Evolutionary conservation across 2,113 vertebrate genomes (phyloP).

Genomic region (Calypte anna): DNA sequence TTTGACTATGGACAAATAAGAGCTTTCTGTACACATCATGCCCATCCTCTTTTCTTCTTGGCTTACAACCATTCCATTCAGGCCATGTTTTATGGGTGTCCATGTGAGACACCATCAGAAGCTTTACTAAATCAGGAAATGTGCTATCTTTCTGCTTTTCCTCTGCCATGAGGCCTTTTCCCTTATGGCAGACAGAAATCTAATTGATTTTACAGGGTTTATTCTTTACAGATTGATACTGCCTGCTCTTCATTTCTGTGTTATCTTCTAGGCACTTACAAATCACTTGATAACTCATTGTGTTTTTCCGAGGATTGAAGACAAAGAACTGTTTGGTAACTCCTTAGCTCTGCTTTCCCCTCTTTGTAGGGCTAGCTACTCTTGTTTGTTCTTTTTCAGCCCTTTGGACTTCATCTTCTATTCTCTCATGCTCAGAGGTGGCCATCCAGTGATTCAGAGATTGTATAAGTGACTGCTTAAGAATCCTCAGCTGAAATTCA

Average conservation of each 20-base stretch:
- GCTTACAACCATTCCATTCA: not conserved
- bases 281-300: conserved; percentile 25
- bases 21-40: not conserved
- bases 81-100: not conserved
- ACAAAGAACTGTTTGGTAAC: not conserved
- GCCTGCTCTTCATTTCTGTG: conserved; percentile 8
- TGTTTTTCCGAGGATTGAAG: conserved; percentile 15
- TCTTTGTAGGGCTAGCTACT: not conserved
- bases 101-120: not conserved
- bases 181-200: conserved; percentile 10
- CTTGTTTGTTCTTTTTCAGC: not conserved
- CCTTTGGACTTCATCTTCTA: not conserved
- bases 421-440: not conserved
- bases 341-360: not conserved
- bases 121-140: not conserved
- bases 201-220: conserved; percentile 44
- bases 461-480: not conserved
- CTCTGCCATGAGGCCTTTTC: not conserved
- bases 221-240: conserved; percentile 22
- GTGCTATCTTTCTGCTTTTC: conserved; percentile 1
- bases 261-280: conserved; percentile 7
- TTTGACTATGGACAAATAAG: not conserved
- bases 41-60: not conserved
- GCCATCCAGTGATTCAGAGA: not conserved
- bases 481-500: not conserved